These are phyloP conservation scores for Daktulosphaira vitifoliae DNA, from an alignment of 1,140 invertebrate genomes.

Conservation along the genomic window DNA sequence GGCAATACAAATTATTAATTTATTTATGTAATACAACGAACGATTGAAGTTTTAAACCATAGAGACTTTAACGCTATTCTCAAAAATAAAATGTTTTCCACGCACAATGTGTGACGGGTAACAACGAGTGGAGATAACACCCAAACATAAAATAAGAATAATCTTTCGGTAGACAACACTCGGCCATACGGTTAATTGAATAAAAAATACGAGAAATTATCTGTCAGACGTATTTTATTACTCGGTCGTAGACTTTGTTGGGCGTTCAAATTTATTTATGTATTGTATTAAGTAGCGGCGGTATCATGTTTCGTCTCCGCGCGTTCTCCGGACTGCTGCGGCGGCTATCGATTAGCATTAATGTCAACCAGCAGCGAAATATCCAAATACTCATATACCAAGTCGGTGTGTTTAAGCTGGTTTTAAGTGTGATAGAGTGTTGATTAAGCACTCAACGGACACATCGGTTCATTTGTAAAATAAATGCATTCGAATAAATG, in stretches of 20 bases:
- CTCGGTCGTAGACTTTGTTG: background rate
- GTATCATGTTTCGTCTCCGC: constrained; percentile 28
- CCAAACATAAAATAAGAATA: background rate
- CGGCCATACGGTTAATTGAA: constrained; percentile 27
- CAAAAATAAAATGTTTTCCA: too few species aligned
- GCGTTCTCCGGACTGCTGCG: too few species aligned
- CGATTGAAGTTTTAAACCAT: too few species aligned
- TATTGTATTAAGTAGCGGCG: constrained; percentile 25
- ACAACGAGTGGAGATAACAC: too few species aligned
- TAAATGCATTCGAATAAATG: too few species aligned
- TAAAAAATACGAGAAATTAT: background rate
- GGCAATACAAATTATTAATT: too few species aligned
- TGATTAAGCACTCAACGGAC: too few species aligned
- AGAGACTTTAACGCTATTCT: too few species aligned
- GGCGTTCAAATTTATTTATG: background rate
- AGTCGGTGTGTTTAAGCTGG: constrained; percentile 2
- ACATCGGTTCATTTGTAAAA: too few species aligned
- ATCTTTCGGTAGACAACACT: constrained; percentile 6
- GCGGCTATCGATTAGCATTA: constrained; percentile 30
- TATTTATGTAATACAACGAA: too few species aligned
- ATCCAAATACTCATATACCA: constrained; percentile 7
- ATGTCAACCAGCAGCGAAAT: constrained; percentile 23
- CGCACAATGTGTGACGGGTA: too few species aligned
- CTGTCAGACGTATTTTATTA: constrained; percentile 28
- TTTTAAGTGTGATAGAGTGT: too few species aligned